Percentiles rank a stretch among this genome's conserved stretches.
Conservation (phyloP, 2,888 invertebrate genomes). For the Gortyna flavago region DNA sequence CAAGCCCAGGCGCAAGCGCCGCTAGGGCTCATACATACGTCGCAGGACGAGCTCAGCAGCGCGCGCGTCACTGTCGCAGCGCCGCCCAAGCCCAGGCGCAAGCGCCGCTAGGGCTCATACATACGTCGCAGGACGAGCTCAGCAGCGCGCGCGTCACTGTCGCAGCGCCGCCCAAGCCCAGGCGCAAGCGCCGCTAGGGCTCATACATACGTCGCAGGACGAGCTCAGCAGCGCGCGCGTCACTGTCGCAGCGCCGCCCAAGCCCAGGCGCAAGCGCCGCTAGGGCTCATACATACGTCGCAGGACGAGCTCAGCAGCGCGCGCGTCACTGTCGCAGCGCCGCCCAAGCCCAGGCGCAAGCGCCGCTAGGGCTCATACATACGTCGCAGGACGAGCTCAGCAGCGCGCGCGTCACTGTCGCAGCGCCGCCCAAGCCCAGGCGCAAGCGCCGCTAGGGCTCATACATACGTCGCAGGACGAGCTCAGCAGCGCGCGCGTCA, state of each 20-base stretch:
- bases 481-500: constrained; percentile 76
- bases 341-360: constrained; percentile 66
- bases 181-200: constrained; percentile 53
- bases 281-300: too few relatives aligned
- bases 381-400: constrained; percentile 74
- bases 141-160: constrained; percentile 77
- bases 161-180: constrained; percentile 71
- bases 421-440: constrained; percentile 69
- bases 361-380: constrained; percentile 42
- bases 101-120: constrained; percentile 50
- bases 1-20: constrained; percentile 63
- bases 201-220: constrained; percentile 69
- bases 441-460: constrained; percentile 55
- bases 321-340: constrained; percentile 76
- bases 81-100: constrained; percentile 67
- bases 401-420: constrained; percentile 78
- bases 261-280: constrained; percentile 60
- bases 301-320: constrained; percentile 76
- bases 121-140: constrained; percentile 75
- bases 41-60: constrained; percentile 76
- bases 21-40: too few relatives aligned
- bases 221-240: constrained; percentile 79
- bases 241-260: constrained; percentile 73
- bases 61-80: constrained; percentile 76
- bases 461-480: constrained; percentile 75